Base-by-base conservation (phyloP, 2,113 vertebrate genomes). In the Emydocephalus ijimae region DNA sequence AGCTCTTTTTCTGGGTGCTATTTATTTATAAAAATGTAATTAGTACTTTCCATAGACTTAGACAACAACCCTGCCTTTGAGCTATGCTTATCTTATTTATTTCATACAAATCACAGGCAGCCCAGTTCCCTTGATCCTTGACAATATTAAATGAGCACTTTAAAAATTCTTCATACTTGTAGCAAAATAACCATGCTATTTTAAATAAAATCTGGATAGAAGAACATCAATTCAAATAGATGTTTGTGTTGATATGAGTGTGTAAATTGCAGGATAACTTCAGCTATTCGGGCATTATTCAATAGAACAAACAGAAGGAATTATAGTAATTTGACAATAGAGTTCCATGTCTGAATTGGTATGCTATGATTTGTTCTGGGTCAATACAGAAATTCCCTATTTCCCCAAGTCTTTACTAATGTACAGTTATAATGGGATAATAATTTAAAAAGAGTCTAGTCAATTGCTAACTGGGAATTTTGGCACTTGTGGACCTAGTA, bases 11-110 rank as follows among this genome's bases (percentile, higher is more conserved):
- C 43, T 45, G 39, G 55, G 74, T 92, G 54, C 45, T 57, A 90
- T 90, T 92, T 92, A 90, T 86, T 90, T 90, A 88, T 92, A 26
- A 92, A 92, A 90, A 92, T 55, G 88, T 88, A 92, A 92, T 92
- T 90, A 92, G 69, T 56, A 61, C 69, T 90, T 89, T 88, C 92
- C 92, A 92, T 21, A 12, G 88, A 74, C 92, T 92, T 59, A 89
- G 88, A 92, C 34, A 89, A 29, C 85, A 92, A 29, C 23, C 64
- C 91, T 69, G 57, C 88, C 89, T 92, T 90, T 61, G 39, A 90
- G 92, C 45, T 39, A 74, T 74, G 57, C 45, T 74, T 39, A 87
- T 50, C 90, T 86, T 15, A 29, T 29, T 29, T 6, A 59, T 59
- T 59, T 64, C 34, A 74, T 74, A 74, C 64, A 74, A 34, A n/a